A percentile compares a stretch with the other conserved stretches of the same genome.
Conservation (phyloP, 2,797 vertebrate species). For the Gymnothorax javanicus region DNA sequence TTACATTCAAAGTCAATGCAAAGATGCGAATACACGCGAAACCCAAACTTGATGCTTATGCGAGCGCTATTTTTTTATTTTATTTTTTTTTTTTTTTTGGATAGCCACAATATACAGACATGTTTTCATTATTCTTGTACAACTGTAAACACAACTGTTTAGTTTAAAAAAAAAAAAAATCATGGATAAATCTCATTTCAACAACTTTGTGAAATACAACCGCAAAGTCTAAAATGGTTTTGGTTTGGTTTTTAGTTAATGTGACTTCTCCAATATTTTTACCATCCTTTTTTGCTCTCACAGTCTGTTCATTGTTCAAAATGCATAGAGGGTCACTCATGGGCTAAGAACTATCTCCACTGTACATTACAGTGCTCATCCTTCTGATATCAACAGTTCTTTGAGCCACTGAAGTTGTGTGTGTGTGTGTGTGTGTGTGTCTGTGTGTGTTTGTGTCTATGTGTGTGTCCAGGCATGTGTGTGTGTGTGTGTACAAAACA, state of each 20-base stretch:
- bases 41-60: no score
- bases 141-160: not conserved
- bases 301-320: slow-evolving; percentile 19
- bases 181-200: not conserved
- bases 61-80: no score
- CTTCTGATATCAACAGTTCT: slow-evolving; percentile 40
- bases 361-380: slow-evolving; percentile 42
- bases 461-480: not conserved
- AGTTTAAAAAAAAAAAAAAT: not conserved
- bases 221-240: not conserved
- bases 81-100: not conserved
- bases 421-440: slow-evolving; percentile 3
- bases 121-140: not conserved
- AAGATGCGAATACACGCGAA: no score
- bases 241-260: not conserved
- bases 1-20: no score
- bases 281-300: not conserved
- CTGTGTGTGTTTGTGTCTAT: not conserved
- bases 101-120: not conserved
- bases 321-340: slow-evolving; percentile 23
- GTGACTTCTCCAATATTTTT: slow-evolving; percentile 3
- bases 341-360: slow-evolving; percentile 34
- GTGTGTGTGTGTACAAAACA: not conserved
- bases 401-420: slow-evolving; percentile 35
- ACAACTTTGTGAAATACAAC: not conserved